Percentiles rank a stretch among this genome's conserved stretches.
Evolutionary conservation across 1,140 invertebrate species (phyloP).

Genomic region (Cyclargus thomasi): DNA sequence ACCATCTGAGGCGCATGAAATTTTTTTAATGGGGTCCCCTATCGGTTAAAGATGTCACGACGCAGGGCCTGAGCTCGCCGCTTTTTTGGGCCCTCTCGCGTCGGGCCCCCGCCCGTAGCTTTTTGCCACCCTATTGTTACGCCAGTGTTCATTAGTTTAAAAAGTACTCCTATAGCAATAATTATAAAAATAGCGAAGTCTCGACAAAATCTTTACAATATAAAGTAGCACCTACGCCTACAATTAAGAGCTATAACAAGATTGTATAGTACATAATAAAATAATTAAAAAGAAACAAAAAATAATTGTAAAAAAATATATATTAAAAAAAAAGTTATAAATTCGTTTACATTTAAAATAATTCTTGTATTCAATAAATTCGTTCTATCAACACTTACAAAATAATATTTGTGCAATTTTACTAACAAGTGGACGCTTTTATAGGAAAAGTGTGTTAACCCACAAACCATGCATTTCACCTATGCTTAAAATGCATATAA

Average conservation of each 20-base stretch:
- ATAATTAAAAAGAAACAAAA: conserved; percentile 11
- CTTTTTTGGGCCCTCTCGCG: too few relatives aligned
- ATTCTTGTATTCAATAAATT: conserved; percentile 3
- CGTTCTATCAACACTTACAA: conserved; percentile 8
- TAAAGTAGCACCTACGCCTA: neutral
- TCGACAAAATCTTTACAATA: neutral
- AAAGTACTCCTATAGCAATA: neutral
- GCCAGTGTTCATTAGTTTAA: too few relatives aligned
- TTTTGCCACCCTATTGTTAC: too few relatives aligned
- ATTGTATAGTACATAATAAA: conserved; percentile 4
- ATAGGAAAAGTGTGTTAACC: too few relatives aligned
- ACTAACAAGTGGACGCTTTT: conserved; percentile 26
- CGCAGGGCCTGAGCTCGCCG: too few relatives aligned
- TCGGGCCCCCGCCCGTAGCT: too few relatives aligned
- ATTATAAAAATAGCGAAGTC: neutral
- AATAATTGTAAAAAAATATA: conserved; percentile 15
- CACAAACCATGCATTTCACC: too few relatives aligned
- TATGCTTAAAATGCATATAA: too few relatives aligned
- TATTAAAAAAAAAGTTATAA: conserved; percentile 3
- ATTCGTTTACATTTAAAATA: conserved; percentile 1
- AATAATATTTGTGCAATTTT: conserved; percentile 17
- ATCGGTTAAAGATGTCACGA: too few relatives aligned
- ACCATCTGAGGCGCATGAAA: too few relatives aligned
- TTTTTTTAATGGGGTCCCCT: too few relatives aligned
- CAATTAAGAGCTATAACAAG: neutral